Conservation (phyloP, 2,888 invertebrate genomes). For the Euproctis similis region DNA sequence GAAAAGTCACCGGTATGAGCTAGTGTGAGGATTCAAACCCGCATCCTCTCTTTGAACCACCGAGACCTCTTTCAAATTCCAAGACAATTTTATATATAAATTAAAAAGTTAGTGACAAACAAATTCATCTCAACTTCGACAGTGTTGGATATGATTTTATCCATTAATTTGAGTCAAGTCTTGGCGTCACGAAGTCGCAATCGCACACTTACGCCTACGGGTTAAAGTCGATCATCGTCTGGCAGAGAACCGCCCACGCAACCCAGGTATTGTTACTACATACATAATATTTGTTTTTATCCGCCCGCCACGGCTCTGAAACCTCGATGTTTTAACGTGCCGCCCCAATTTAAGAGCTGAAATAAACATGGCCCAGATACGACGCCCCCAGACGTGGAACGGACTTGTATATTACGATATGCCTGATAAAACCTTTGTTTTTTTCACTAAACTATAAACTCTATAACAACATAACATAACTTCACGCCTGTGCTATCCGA, state of each 20-base stretch:
- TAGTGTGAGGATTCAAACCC: too few relatives aligned
- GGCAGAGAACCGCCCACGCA: conserved; percentile 41
- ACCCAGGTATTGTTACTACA: too few relatives aligned
- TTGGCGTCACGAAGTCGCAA: conserved; percentile 18
- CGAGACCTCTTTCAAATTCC: too few relatives aligned
- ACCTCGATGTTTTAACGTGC: conserved; percentile 62
- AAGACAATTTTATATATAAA: too few relatives aligned
- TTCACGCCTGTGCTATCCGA: too few relatives aligned
- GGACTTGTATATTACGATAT: conserved; percentile 32
- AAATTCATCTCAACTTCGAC: too few relatives aligned
- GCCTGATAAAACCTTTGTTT: conserved; percentile 21
- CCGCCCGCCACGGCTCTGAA: conserved; percentile 42
- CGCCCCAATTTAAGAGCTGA: conserved; percentile 64
- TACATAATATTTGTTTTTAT: conserved; percentile 58
- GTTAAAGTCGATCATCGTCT: conserved; percentile 27
- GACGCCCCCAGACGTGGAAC: conserved; percentile 35
- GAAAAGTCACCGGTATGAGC: too few relatives aligned
- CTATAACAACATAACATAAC: too few relatives aligned
- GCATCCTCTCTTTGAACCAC: too few relatives aligned
- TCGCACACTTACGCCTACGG: conserved; percentile 23
- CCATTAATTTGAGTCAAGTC: conserved; percentile 35
- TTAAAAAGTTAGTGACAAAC: too few relatives aligned
- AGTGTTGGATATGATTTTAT: conserved; percentile 24
- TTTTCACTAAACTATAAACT: too few relatives aligned
- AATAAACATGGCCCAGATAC: conserved; percentile 65